Base-by-base conservation (phyloP, 2,888 invertebrate species). In the Hyppa rectilinea region DNA sequence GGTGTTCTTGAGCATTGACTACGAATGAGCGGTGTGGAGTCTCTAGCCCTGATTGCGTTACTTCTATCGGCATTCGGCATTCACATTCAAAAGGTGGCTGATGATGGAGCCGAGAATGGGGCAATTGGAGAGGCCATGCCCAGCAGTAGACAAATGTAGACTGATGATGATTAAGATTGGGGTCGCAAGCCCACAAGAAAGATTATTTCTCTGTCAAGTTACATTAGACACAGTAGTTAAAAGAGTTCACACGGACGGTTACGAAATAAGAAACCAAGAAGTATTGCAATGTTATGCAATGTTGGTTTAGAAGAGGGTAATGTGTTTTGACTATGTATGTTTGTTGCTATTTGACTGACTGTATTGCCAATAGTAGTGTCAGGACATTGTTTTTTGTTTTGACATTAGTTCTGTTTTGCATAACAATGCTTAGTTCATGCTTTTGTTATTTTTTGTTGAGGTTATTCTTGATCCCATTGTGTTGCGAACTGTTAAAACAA, bases 191-290 rank as follows among this genome's bases (percentile, higher is more conserved):
- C 26, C 20, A 12, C 14, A 31, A 55, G 17, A 40, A 10, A 26
- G 2, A 26, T 14, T 31, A 72, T 49, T 47, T 23, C 12, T 5
- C 34, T 61, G 69, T 61, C 70, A 45, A 29, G 50, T 47, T 36
- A 17, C 14, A 75, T 71, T 71, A 63, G 47, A 52, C 36, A 80
- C 56, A 64, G 60, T 66, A 79, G 63, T 67, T 45, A 67, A 71
- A 63, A 66, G 29, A 76, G 78, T 80, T 80, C 80, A 80, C 80
- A 80, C 80, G 81, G 64, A 29, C 36, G 26, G 38, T 80, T 73
- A 56, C 66, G 77, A 66, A 77, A 80, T 70, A 31, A 14, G 66
- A 64, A 80, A 62, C 77, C 34, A 55, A 77, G 77, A 76, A 72
- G 45, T 73, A 73, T 80, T 69, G 67, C 77, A 64, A 69, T 23